Percentiles rank a stretch among this genome's conserved stretches.
Conservation (phyloP, 2,113 vertebrate genomes). For the Trichechus manatus region DNA sequence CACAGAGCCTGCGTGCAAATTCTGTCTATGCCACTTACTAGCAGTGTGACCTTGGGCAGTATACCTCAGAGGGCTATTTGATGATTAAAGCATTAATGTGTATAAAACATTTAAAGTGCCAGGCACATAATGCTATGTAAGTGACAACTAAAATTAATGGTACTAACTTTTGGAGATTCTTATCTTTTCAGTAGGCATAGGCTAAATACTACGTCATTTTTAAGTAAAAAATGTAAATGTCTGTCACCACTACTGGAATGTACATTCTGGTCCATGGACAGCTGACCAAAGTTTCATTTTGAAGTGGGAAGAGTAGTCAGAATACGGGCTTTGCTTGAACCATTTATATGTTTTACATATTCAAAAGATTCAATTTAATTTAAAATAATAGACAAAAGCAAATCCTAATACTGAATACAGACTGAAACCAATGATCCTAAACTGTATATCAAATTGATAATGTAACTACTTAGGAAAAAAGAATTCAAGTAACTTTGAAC, state of each 20-base stretch:
- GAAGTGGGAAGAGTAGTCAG: not conserved
- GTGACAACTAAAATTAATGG: not conserved
- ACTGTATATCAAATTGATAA: not conserved
- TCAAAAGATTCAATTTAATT: not conserved
- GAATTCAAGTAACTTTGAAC: constrained; percentile 17
- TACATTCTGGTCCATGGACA: not conserved
- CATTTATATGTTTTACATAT: not conserved
- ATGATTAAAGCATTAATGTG: not conserved
- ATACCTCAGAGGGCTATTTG: not conserved
- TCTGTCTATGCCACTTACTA: not conserved
- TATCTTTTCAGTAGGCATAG: not conserved
- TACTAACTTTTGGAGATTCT: constrained; percentile 21
- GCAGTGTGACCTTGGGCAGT: not conserved
- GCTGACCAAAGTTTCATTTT: not conserved
- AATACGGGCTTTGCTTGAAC: not conserved
- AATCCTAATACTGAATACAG: constrained; percentile 23
- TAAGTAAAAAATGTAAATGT: not conserved
- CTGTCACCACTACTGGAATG: not conserved
- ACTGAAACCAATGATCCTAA: not conserved
- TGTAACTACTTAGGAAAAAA: not conserved
- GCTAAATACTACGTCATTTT: not conserved
- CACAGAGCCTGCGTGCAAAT: not conserved
- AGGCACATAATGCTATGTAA: not conserved
- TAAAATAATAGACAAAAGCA: constrained; percentile 9
- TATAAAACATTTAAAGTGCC: constrained; percentile 4